A percentile compares a stretch with the other conserved stretches of the same genome.
phyloP scores from a whole-genome alignment of 2,888 invertebrate genomes.

The Selenia dentaria region DNA sequence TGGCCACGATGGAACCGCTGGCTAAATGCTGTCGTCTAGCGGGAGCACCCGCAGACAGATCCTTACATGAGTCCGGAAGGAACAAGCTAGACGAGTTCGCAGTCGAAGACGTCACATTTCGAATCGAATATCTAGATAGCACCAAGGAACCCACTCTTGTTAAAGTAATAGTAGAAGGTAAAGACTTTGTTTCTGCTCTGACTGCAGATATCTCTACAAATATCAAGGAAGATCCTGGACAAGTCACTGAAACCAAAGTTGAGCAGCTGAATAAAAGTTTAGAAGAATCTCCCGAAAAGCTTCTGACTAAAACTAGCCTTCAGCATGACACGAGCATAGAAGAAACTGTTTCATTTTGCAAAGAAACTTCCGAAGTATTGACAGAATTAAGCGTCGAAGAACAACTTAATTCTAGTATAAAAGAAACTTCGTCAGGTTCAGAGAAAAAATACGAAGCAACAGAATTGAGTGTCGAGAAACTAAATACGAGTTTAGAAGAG shows the following conservation, averaged over 20 bases:
- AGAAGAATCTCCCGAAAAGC: constrained; percentile 15
- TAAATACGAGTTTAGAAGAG: not conserved
- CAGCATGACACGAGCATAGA: not conserved
- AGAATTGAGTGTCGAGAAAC: too few species aligned
- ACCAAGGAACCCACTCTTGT: constrained; percentile 85
- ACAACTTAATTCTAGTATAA: not conserved
- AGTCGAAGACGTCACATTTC: constrained; percentile 70
- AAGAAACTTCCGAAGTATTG: not conserved
- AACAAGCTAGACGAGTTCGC: constrained; percentile 63
- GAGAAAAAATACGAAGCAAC: not conserved
- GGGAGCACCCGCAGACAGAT: constrained; percentile 67
- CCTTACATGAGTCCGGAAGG: constrained; percentile 69
- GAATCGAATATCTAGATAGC: constrained; percentile 85
- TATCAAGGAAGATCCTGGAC: too few species aligned
- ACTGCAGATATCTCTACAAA: constrained; percentile 24
- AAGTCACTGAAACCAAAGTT: not conserved
- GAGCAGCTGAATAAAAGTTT: not conserved
- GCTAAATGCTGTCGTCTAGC: constrained; percentile 86
- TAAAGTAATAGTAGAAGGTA: constrained; percentile 83
- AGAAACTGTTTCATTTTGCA: not conserved
- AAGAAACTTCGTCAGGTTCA: too few species aligned
- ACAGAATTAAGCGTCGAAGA: not conserved
- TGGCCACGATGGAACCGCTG: constrained; percentile 82
- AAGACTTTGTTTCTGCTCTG: constrained; percentile 57
- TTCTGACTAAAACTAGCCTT: constrained; percentile 9